Evolutionary conservation across 2,888 invertebrate genomes (phyloP).

Genomic region (Melanostoma scalare): DNA sequence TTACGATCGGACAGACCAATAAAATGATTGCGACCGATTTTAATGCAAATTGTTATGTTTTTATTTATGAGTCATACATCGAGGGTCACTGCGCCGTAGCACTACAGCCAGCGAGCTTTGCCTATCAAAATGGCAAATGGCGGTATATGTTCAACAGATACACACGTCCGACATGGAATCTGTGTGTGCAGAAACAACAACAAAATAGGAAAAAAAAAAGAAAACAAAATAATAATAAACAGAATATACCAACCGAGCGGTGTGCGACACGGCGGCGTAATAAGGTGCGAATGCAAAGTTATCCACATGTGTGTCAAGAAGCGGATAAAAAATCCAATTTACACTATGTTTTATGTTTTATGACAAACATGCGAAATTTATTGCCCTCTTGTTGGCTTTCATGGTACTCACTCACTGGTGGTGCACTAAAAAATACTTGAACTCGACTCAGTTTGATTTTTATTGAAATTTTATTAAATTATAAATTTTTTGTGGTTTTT

Average conservation of each 20-base stretch:
- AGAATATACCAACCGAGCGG: neutral
- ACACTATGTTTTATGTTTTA: constrained; percentile 68
- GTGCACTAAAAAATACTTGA: constrained; percentile 28
- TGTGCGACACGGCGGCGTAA: constrained; percentile 34
- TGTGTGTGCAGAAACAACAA: constrained; percentile 34
- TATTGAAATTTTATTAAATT: constrained; percentile 42
- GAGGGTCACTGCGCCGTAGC: constrained; percentile 65
- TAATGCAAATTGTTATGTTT: constrained; percentile 81
- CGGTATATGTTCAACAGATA: constrained; percentile 42
- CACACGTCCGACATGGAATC: constrained; percentile 45
- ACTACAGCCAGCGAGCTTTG: constrained; percentile 22
- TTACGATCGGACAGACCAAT: constrained; percentile 80
- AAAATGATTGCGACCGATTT: constrained; percentile 82
- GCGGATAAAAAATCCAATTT: constrained; percentile 59
- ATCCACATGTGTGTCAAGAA: constrained; percentile 60
- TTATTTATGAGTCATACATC: constrained; percentile 74
- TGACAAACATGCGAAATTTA: constrained; percentile 69
- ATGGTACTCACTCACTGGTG: constrained; percentile 21
- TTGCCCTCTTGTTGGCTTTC: constrained; percentile 41
- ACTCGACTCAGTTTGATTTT: constrained; percentile 60
- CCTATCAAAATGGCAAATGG: constrained; percentile 33
- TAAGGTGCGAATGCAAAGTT: constrained; percentile 69
- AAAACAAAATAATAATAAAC: neutral
- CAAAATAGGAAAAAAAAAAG: constrained; percentile 12
- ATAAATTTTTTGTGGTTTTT: neutral